Conservation (phyloP, 30 jellyfish, hydroid and myxozoan species). For the Aurelia coerulea region DNA sequence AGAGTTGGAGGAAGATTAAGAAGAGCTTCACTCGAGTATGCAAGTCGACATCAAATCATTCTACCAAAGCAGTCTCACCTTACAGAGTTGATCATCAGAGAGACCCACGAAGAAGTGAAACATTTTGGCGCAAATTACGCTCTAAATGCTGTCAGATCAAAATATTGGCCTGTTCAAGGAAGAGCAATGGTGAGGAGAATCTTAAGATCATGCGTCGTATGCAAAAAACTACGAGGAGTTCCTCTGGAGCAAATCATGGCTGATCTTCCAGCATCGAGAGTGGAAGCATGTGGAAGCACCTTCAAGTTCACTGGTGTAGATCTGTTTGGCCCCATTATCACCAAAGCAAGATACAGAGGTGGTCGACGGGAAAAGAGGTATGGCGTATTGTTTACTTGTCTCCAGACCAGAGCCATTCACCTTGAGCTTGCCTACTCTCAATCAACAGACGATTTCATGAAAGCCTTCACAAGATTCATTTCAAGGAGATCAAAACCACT, state of each 20-base stretch:
- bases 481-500: constrained; percentile 33
- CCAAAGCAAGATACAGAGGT: constrained; percentile 33
- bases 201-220: constrained; percentile 30
- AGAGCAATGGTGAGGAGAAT: constrained; percentile 29
- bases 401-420: constrained; percentile 55
- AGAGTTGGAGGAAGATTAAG: constrained; percentile 63
- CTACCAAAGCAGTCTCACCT: constrained; percentile 35
- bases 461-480: constrained; percentile 32
- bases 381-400: constrained; percentile 45
- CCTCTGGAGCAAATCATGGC: constrained; percentile 13
- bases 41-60: constrained; percentile 42
- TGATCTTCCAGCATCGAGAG: constrained; percentile 49
- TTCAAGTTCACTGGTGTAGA: constrained; percentile 54
- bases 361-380: constrained; percentile 51
- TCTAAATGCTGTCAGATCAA: constrained; percentile 43
- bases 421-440: constrained; percentile 27
- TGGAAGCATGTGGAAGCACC: constrained; percentile 19
- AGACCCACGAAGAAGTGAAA: constrained; percentile 18
- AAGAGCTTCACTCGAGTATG: constrained; percentile 36
- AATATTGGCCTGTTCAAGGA: constrained; percentile 37
- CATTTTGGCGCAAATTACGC: constrained; percentile 43
- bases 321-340: constrained; percentile 40
- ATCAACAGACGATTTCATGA: constrained; percentile 37
- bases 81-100: constrained; percentile 43
- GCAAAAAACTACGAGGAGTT: constrained; percentile 27